Base-by-base conservation (phyloP, 2,888 invertebrate species). In the Merodon equestris region DNA sequence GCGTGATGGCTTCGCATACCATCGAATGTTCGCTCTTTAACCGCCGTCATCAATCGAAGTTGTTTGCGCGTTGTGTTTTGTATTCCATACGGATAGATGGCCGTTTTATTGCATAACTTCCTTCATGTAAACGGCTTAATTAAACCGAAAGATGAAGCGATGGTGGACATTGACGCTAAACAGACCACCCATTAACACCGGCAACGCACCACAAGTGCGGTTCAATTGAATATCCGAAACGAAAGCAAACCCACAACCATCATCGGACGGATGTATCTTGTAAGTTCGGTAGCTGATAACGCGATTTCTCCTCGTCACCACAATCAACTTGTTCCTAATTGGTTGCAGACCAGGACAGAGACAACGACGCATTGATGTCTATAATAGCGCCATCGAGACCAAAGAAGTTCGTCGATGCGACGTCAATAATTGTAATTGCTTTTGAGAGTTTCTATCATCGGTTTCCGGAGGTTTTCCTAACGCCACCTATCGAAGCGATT, bases 71-170 rank as follows among this genome's bases (percentile, higher is more conserved):
- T 1, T 13, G n/a, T 44, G 18, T 61, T 70, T 70, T 47, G 40
- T 70, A 64, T 75, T 63, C 63, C 14, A 38, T 13, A 47, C 63
- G 68, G 51, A 68, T 70, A 75, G 53, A 70, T 56, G 67, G 68
- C 27, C 61, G 50, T 63, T 74, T 51, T 51, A 53, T 74, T 75
- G 75, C 51, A 63, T 57, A 70, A 75, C 70, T 70, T 75, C 63
- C 70, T 57, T 17, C 63, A 64, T 63, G 63, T 42, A 75, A 75
- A 75, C 58, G 61, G 68, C 70, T 75, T 75, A 75, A 75, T 75
- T 75, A 75, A 68, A 63, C 70, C 63, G 47, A 63, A 70, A 75
- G 75, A 75, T 75, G 51, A 53, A 47, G 60, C 68, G 38, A 42
- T 60, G 45, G 38, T 18, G 36, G 45, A 38, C 13, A 36, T 53